Evolutionary conservation across 2,797 vertebrate genomes (phyloP).

Genomic region (Falco columbarius): DNA sequence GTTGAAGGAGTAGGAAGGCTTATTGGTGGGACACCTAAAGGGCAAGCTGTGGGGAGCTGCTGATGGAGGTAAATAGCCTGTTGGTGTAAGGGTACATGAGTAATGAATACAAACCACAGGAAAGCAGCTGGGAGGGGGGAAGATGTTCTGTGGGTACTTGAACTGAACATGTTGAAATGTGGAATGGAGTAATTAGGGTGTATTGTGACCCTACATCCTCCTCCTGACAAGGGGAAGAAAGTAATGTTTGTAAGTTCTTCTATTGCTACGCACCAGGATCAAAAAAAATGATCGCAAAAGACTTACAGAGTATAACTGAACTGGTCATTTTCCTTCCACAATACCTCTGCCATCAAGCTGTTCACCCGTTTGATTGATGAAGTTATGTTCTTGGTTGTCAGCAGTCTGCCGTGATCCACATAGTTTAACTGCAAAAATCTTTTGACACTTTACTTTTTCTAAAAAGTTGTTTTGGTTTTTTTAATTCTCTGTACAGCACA

Average conservation of each 20-base stretch:
- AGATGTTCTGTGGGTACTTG: neutral
- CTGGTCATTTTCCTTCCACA: neutral
- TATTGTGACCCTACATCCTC: neutral
- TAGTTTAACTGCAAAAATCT: neutral
- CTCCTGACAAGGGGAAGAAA: neutral
- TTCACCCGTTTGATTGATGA: neutral
- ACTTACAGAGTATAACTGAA: neutral
- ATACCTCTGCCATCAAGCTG: neutral
- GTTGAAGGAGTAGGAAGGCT: neutral
- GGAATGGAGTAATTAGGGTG: neutral
- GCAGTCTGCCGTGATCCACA: neutral
- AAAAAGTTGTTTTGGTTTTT: neutral
- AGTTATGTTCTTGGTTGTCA: neutral
- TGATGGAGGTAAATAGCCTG: neutral
- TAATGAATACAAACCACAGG: neutral
- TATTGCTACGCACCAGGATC: neutral
- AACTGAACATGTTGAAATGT: accelerated
- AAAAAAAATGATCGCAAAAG: neutral
- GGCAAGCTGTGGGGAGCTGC: neutral
- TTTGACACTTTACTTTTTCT: neutral
- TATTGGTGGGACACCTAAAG: neutral
- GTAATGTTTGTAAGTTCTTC: neutral
- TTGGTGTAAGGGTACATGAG: neutral
- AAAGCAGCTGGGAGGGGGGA: accelerated
- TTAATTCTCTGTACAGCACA: constrained; percentile 39